phyloP scores from a whole-genome alignment of 2,888 invertebrate genomes.

The Macrostomum cliftonense region DNA sequence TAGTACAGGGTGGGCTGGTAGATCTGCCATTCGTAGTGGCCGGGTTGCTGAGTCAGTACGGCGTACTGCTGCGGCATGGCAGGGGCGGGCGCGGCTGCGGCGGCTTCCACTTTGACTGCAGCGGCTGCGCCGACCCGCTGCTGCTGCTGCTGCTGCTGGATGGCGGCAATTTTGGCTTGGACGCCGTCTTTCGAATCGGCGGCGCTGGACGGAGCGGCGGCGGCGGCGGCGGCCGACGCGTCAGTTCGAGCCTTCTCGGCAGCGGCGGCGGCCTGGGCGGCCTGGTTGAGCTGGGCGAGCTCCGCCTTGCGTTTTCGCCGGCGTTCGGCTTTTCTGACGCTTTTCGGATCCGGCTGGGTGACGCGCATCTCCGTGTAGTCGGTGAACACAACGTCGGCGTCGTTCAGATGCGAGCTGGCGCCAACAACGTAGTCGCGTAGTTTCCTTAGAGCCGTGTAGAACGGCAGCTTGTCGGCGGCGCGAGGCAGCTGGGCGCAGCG shows the following conservation, averaged over 20 bases:
- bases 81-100: no score
- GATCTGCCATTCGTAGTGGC: no score
- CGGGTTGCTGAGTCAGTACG: no score
- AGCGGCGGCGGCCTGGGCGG: constrained; percentile 4
- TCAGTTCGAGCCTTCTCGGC: neutral
- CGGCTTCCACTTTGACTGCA: no score
- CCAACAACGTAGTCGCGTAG: constrained; percentile 83
- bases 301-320: constrained; percentile 9
- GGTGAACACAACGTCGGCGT: constrained; percentile 32
- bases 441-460: constrained; percentile 81
- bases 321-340: constrained; percentile 8
- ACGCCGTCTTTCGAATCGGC: no score
- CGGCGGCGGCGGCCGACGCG: neutral
- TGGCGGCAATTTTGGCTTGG: no score
- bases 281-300: neutral
- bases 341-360: constrained; percentile 10
- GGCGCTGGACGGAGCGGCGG: neutral
- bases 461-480: constrained; percentile 90
- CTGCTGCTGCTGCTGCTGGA: no score
- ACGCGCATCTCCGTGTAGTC: constrained; percentile 15
- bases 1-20: no score
- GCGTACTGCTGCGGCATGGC: no score
- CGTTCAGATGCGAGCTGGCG: constrained; percentile 34
- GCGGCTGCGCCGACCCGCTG: no score
- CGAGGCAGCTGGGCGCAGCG: constrained; percentile 89